Base-by-base conservation (phyloP, 2,888 invertebrate species). In the Drosophila flavopinicola region DNA sequence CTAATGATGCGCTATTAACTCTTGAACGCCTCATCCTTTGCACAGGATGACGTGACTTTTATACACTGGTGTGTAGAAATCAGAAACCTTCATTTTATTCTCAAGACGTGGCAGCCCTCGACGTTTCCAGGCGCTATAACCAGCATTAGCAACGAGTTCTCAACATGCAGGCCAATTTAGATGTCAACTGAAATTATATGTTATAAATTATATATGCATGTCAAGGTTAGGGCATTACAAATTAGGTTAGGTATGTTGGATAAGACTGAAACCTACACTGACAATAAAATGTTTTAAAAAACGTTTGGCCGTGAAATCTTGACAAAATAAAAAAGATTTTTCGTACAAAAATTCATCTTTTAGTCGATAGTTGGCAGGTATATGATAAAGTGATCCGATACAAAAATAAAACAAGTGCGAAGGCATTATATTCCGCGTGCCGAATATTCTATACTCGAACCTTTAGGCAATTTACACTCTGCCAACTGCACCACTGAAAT, bases 11-110 rank as follows among this genome's bases (percentile, higher is more conserved):
- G 53, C 67, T 66, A 48, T 71, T 66, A 63, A 64, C 82, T 59
- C 52, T 72, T 66, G 69, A 75, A 71, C 79, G 89, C 88, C 79
- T 88, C 88, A 88, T 88, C 82, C 85, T 88, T 88, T 88, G 86
- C 80, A 83, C 77, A 75, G 70, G 66, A 66, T 56, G 72, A 77
- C 86, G 82, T 80, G 74, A 79, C 78, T 78, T 64, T 75, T 63
- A 60, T 73, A 72, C 66, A 63, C 70, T 72, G 72, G 48, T 66
- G 78, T 69, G 48, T 72, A 45, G 58, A 59, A 66, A 66, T 67
- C 78, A 72, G 85, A 59, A 75, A 75, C 49, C 79, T 78, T 78
- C 79, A 80, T 80, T 77, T 66, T 80, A 66, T 61, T 63, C 51
- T 42, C 42, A 38, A 57, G 45, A 49, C 52, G 38, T 52, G 29